Percentiles rank a stretch among this genome's conserved stretches.
These are phyloP conservation scores for Pseudochaenichthys georgianus DNA, from an alignment of 2,797 vertebrate genomes.

Conservation along the genomic window DNA sequence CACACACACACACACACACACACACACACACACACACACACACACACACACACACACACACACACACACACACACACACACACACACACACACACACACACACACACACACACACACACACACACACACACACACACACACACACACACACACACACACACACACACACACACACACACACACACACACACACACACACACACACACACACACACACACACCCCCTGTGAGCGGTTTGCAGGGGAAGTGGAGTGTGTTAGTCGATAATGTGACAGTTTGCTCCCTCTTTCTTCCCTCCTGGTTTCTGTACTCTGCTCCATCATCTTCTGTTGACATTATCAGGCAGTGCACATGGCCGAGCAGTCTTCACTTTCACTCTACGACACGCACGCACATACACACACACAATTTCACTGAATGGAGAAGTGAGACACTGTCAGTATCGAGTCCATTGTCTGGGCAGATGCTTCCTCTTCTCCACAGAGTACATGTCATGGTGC, in stretches of 20 bases:
- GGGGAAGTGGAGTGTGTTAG: conserved; percentile 67
- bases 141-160: too few relatives aligned
- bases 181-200: conserved; percentile 13
- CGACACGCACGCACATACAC: background rate
- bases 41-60: too few relatives aligned
- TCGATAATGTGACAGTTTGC: conserved; percentile 72
- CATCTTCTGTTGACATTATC: conserved; percentile 63
- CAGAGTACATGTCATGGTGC: too few relatives aligned
- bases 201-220: background rate
- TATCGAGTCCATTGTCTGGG: conserved; percentile 51
- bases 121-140: too few relatives aligned
- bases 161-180: too few relatives aligned
- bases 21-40: too few relatives aligned
- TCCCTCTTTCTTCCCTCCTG: conserved; percentile 32
- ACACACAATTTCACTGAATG: conserved; percentile 10
- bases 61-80: too few relatives aligned
- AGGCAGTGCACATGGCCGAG: conserved; percentile 39
- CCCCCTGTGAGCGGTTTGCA: background rate
- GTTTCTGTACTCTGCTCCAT: conserved; percentile 30
- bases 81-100: too few relatives aligned
- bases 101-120: too few relatives aligned
- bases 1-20: too few relatives aligned
- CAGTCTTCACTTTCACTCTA: conserved; percentile 6
- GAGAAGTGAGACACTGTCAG: conserved; percentile 42
- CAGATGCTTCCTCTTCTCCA: conserved; percentile 53